A percentile compares a stretch with the other conserved stretches of the same genome.
Conservation (phyloP, 2,797 vertebrate species). For the Clarias laeviceps region DNA sequence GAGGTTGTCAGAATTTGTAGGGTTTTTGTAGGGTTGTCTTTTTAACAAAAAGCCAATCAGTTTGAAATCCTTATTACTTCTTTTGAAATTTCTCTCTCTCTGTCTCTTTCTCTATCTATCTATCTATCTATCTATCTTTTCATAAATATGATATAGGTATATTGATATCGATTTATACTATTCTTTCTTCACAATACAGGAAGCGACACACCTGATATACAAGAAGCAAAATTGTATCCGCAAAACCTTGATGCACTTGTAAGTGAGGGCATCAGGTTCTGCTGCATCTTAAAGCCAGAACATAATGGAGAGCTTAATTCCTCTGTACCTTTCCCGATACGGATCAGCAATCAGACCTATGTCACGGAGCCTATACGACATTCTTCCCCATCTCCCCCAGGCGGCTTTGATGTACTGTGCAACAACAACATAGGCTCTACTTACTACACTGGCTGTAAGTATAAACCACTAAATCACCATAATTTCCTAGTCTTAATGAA, state of each 20-base stretch:
- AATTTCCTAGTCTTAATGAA: background rate
- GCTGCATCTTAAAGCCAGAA: conserved; percentile 60
- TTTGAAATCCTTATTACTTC: too few relatives aligned
- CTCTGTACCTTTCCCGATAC: background rate
- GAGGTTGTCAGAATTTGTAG: too few relatives aligned
- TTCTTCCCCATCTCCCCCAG: accelerated
- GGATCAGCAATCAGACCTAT: conserved; percentile 55
- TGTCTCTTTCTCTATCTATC: too few relatives aligned
- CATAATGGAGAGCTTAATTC: accelerated
- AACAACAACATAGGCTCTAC: background rate
- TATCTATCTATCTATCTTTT: too few relatives aligned
- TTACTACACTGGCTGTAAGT: conserved; percentile 67
- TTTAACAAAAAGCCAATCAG: too few relatives aligned
- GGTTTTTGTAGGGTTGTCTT: too few relatives aligned
- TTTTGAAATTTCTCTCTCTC: too few relatives aligned
- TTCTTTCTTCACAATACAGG: conserved; percentile 35
- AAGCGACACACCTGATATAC: background rate
- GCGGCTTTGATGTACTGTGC: conserved; percentile 41
- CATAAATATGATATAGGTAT: too few relatives aligned
- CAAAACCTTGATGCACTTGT: conserved; percentile 16
- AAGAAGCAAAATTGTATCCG: conserved; percentile 50
- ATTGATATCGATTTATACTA: too few relatives aligned
- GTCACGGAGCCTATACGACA: conserved; percentile 45
- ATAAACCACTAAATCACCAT: background rate
- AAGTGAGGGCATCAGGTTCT: conserved; percentile 65